Base-by-base conservation (phyloP, 2,797 vertebrate species). In the Synanceia verrucosa region DNA sequence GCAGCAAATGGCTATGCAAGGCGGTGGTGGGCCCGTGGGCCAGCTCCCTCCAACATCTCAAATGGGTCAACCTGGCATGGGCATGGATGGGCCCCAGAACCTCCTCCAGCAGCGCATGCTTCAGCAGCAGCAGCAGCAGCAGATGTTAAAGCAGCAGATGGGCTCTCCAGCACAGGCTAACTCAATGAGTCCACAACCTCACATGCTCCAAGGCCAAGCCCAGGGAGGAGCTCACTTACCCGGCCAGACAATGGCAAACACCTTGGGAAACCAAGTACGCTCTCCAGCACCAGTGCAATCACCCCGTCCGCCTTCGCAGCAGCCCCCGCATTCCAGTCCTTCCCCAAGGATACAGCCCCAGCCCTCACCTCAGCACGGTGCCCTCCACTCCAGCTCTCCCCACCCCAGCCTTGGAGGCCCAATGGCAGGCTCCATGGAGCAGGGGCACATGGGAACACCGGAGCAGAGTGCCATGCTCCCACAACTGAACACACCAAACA, bases 391-490 rank as follows among this genome's bases (percentile, higher is more conserved):
- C 78, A 95, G 95, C 88, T 99, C 97, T 51, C 97, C 97, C 56
- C 97, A 97, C 91, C 96, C 97, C 0, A 93, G 96, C 92, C 95
- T 98, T 1, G 95, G 96, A 39, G 95, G 95, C 44, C 95, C 97
- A 73, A 95, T 98, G 95, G 94, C 95, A 24, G 93, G 95, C 89
- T 91, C 96, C 81, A 94, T 98, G 94, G 97, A 99, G 88, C 97
- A 97, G 94, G 96, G 95, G 85, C 97, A 97, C 91, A 91, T 99
- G 93, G 96, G 96, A 71, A 95, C 95, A 66, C 94, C 96, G 0
- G 98, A 99, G 93, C 97, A 99, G 94, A 99, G 96, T 87, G 97
- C 98, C 89, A 99, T 99, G 98, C 97, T 99, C 78, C 96, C 97
- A 6, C 98, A 99, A 88, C 95, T 99, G 61, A 97, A 97, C 91